phyloP scores from a whole-genome alignment of 2,113 vertebrate genomes.

The Falco punctatus region DNA sequence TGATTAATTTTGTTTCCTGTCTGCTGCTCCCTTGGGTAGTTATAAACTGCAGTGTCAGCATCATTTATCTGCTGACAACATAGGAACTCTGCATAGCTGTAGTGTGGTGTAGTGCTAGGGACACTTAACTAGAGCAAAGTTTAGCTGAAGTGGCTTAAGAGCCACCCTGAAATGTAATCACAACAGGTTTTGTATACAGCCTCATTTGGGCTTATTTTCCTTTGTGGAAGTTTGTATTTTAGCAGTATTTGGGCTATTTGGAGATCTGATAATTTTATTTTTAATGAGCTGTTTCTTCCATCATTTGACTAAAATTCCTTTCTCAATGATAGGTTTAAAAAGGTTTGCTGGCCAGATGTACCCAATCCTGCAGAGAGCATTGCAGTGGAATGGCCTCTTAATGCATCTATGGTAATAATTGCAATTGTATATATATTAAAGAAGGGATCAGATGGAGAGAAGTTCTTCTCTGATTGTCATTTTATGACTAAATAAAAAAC shows the following conservation, averaged over 20 bases:
- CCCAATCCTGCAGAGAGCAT: constrained; percentile 77
- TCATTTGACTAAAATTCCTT: background rate
- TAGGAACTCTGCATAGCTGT: background rate
- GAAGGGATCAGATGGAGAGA: background rate
- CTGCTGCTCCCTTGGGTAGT: background rate
- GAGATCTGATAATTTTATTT: background rate
- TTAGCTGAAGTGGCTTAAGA: background rate
- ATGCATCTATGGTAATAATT: constrained; percentile 62
- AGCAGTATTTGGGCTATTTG: background rate
- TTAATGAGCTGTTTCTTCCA: background rate
- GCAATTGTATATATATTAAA: background rate
- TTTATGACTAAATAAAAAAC: background rate
- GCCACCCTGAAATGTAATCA: background rate
- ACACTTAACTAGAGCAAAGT: background rate
- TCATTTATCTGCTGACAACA: background rate
- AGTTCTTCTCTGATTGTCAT: background rate
- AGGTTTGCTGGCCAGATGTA: constrained; percentile 73
- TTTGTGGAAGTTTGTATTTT: background rate
- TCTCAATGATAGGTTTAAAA: constrained; percentile 64
- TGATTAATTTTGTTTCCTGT: background rate
- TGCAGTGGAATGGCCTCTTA: constrained; percentile 57
- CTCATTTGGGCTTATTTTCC: background rate
- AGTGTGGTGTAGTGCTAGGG: background rate
- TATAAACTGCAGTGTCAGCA: background rate
- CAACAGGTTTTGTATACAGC: background rate